Conservation (phyloP, 2,797 vertebrate species). For the Gobio occitaniae region DNA sequence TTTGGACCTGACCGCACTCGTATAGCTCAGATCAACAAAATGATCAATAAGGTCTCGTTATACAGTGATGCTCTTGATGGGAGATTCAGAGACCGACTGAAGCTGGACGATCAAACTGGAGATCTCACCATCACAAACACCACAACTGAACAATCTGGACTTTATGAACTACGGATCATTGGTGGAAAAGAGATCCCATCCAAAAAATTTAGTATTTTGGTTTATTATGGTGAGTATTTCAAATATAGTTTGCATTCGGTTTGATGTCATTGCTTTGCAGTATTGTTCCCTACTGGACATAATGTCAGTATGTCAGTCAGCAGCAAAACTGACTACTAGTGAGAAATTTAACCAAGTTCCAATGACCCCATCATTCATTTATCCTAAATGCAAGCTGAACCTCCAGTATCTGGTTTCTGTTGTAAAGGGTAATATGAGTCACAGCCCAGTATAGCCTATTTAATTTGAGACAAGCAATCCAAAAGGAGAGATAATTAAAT, state of each 20-base stretch:
- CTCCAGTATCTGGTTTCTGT: slow-evolving; percentile 3
- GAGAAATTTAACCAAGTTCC: no score
- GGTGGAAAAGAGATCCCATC: neutral
- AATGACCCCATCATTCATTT: neutral
- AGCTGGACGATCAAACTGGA: neutral
- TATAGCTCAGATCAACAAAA: neutral
- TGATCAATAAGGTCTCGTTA: neutral
- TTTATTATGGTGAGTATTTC: neutral
- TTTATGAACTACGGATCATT: neutral
- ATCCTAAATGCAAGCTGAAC: neutral
- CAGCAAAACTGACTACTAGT: neutral
- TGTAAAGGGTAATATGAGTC: neutral
- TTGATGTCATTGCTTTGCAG: neutral
- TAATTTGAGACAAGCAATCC: neutral
- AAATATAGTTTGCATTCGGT: neutral
- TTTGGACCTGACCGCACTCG: neutral
- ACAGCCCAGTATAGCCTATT: neutral
- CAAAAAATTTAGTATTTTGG: neutral
- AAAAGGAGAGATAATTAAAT: neutral
- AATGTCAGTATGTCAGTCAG: neutral
- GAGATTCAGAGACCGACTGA: neutral
- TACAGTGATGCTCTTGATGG: neutral
- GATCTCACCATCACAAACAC: neutral
- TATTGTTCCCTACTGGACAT: neutral
- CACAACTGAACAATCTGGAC: neutral